Percentiles rank a stretch among this genome's conserved stretches.
These are phyloP conservation scores for Caenorhabditis sp. DNA, from an alignment of 2,888 invertebrate genomes.

Conservation along the genomic window DNA sequence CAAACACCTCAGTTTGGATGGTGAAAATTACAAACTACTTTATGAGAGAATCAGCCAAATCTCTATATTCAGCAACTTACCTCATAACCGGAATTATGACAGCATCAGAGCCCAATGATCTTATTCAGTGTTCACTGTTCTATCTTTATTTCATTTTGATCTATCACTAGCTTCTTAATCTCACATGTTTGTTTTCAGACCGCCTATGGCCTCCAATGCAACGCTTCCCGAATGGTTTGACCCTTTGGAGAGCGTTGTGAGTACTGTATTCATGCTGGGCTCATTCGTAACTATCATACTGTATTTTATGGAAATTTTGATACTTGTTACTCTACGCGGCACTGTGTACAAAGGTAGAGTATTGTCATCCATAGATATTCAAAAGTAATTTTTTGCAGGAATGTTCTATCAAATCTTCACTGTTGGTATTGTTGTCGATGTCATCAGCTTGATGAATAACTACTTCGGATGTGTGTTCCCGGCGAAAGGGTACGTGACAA, in stretches of 20 bases:
- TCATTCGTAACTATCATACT: slow-evolving; percentile 62
- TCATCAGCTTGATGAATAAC: slow-evolving; percentile 68
- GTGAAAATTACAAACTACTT: not conserved
- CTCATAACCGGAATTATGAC: not conserved
- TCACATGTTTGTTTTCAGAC: slow-evolving; percentile 34
- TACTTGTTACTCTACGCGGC: slow-evolving; percentile 64
- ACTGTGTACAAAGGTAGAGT: slow-evolving; percentile 67
- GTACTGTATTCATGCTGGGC: slow-evolving; percentile 64
- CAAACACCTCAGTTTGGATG: too few species aligned
- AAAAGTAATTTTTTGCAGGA: slow-evolving; percentile 45
- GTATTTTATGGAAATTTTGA: slow-evolving; percentile 64
- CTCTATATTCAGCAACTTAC: not conserved
- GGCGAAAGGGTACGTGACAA: slow-evolving; percentile 55
- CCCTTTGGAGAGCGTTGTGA: slow-evolving; percentile 57
- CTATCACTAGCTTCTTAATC: not conserved
- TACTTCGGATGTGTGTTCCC: slow-evolving; percentile 72
- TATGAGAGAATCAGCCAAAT: not conserved
- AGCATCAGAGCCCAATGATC: slow-evolving; percentile 1
- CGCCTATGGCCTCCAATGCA: slow-evolving; percentile 58
- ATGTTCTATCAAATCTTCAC: slow-evolving; percentile 73
- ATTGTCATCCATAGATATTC: too few species aligned
- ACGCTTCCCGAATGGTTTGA: slow-evolving; percentile 69
- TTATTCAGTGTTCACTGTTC: not conserved
- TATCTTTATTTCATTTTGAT: not conserved
- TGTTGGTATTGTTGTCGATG: slow-evolving; percentile 66